Conservation (phyloP, 2,113 vertebrate species). For the Cacatua alba region DNA sequence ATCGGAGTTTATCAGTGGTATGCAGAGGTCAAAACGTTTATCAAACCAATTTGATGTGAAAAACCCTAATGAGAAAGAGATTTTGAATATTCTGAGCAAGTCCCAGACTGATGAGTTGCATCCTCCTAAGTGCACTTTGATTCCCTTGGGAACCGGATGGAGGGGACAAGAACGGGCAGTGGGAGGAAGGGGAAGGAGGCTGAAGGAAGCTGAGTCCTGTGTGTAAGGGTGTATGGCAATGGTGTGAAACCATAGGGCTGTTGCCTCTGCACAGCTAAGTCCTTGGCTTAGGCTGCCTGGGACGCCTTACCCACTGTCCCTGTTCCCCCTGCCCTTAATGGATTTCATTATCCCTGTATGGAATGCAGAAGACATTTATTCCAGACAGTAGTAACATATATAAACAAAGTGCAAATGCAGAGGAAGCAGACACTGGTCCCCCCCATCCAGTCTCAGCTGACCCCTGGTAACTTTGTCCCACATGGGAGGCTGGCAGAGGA, state of each 20-base stretch:
- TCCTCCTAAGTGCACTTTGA: neutral
- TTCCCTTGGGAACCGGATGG: neutral
- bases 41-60: constrained; percentile 55
- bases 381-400: neutral
- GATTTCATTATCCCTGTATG: constrained; percentile 1
- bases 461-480: neutral
- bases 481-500: neutral
- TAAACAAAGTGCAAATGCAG: constrained; percentile 10
- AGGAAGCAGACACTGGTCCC: neutral
- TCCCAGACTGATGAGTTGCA: neutral
- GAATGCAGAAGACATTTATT: constrained; percentile 25
- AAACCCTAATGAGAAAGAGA: constrained; percentile 21
- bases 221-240: neutral
- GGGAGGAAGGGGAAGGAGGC: neutral
- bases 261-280: neutral
- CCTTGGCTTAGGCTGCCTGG: neutral
- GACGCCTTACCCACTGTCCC: rapidly evolving
- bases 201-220: neutral
- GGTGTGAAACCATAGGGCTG: neutral
- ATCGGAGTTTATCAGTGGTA: constrained; percentile 61
- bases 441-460: neutral
- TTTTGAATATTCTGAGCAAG: neutral
- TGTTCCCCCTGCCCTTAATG: neutral
- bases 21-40: constrained; percentile 53
- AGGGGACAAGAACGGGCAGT: neutral